Percentiles rank a stretch among this genome's conserved stretches.
Evolutionary conservation across 2,888 invertebrate genomes (phyloP).

Genomic region (Syritta pipiens): DNA sequence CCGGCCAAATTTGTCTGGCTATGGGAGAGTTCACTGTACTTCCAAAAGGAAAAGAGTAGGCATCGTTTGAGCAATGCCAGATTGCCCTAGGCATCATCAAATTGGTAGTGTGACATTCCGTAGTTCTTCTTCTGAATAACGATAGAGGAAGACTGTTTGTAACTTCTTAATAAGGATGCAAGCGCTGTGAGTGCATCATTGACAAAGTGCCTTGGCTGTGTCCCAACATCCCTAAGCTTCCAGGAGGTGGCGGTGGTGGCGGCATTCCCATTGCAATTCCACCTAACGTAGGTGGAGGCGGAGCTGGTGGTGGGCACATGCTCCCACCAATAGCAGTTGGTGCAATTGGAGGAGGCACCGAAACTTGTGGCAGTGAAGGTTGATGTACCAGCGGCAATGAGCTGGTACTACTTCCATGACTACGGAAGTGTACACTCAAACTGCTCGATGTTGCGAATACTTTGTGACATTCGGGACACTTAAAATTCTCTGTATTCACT

Average conservation of each 20-base stretch:
- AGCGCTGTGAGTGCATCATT: slow-evolving; percentile 77
- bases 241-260: slow-evolving; percentile 76
- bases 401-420: slow-evolving; percentile 75
- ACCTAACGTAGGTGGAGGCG: slow-evolving; percentile 73
- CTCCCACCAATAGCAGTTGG: slow-evolving; percentile 72
- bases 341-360: slow-evolving; percentile 68
- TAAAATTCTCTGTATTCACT: slow-evolving; percentile 74
- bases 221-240: slow-evolving; percentile 70
- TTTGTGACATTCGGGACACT: slow-evolving; percentile 79
- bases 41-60: no score
- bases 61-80: no score
- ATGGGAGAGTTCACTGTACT: no score
- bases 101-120: no score
- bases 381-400: slow-evolving; percentile 72
- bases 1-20: no score
- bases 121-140: no score
- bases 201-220: slow-evolving; percentile 75
- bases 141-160: neutral
- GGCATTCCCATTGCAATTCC: slow-evolving; percentile 70
- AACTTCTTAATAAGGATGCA: slow-evolving; percentile 74
- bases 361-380: slow-evolving; percentile 66
- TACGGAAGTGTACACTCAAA: slow-evolving; percentile 77
- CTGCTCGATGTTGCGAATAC: slow-evolving; percentile 77
- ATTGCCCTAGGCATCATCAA: no score
- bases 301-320: slow-evolving; percentile 73